These are phyloP conservation scores for Peromyscus eremicus DNA, from an alignment of 2,797 vertebrate genomes.

Conservation along the genomic window DNA sequence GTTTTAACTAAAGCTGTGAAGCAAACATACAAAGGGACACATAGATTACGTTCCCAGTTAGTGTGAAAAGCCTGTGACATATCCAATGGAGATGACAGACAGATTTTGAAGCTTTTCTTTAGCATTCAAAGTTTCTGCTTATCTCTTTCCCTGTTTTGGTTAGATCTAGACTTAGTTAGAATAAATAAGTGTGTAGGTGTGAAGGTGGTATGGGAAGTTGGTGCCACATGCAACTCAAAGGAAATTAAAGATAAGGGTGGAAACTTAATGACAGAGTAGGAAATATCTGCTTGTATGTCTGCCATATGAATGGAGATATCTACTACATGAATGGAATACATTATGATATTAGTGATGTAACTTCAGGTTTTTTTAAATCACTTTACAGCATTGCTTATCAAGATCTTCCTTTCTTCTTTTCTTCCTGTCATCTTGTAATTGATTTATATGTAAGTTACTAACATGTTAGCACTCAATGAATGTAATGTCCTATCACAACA, in stretches of 20 bases:
- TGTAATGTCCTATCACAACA: slow-evolving; percentile 40
- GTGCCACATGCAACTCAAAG: neutral
- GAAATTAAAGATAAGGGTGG: neutral
- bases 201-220: neutral
- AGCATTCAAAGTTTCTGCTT: neutral
- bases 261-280: neutral
- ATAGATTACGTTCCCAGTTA: neutral
- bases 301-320: neutral
- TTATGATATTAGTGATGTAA: neutral
- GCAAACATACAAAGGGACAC: neutral
- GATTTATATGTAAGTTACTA: neutral
- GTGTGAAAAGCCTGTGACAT: slow-evolving; percentile 29
- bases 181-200: neutral
- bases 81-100: neutral
- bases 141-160: neutral
- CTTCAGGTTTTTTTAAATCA: neutral
- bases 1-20: neutral
- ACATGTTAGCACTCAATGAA: neutral
- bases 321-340: neutral
- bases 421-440: too few relatives aligned
- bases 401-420: too few relatives aligned
- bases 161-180: neutral
- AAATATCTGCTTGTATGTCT: neutral
- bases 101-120: neutral
- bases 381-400: neutral